Conservation (phyloP, 2,113 vertebrate genomes). For the Grus americana region DNA sequence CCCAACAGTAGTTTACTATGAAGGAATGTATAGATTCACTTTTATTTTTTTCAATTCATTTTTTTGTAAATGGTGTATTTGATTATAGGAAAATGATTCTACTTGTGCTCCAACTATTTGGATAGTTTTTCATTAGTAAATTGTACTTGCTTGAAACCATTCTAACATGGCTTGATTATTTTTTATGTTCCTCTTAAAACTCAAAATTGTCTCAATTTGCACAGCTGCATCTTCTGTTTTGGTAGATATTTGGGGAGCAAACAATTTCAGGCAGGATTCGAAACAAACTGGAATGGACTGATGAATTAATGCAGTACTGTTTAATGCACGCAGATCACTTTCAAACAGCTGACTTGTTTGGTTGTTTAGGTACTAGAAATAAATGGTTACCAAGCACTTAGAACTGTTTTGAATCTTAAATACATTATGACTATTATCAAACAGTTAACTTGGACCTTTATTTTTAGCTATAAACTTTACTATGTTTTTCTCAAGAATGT, state of each 20-base stretch:
- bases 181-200: not conserved
- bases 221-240: constrained; percentile 1
- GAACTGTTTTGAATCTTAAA: not conserved
- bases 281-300: not conserved
- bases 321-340: not conserved
- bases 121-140: not conserved
- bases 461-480: not conserved
- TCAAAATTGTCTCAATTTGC: not conserved
- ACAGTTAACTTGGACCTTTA: not conserved
- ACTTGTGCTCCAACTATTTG: not conserved
- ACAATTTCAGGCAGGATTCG: not conserved
- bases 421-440: not conserved
- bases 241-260: not conserved
- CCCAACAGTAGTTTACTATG: not conserved
- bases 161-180: not conserved
- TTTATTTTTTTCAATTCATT: not conserved
- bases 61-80: not conserved
- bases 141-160: not conserved
- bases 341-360: not conserved
- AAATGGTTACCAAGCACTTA: not conserved
- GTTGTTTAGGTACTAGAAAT: not conserved
- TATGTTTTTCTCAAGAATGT: not conserved
- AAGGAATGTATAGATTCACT: not conserved
- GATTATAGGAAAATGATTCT: not conserved
- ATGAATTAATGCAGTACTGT: not conserved